Percentiles rank a stretch among this genome's conserved stretches.
Conservation (phyloP, 2,113 vertebrate genomes). For the Dryoscopus gambensis region DNA sequence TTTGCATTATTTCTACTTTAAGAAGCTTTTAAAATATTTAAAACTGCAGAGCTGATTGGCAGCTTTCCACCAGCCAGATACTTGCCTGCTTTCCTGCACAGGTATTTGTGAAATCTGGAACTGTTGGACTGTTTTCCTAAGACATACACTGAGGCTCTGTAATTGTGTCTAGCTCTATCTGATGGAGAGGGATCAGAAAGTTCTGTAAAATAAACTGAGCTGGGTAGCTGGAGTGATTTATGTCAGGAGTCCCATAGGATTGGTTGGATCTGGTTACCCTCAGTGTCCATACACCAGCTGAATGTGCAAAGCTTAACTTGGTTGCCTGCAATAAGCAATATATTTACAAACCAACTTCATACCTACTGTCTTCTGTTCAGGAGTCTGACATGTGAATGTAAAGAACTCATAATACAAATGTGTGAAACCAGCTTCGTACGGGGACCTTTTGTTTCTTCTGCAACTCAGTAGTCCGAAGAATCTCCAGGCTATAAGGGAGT, state of each 20-base stretch:
- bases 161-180: background rate
- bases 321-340: background rate
- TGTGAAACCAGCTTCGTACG: background rate
- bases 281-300: background rate
- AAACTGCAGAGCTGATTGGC: background rate
- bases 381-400: background rate
- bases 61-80: background rate
- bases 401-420: background rate
- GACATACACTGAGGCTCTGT: background rate
- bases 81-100: background rate
- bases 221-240: background rate
- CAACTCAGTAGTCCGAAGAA: background rate
- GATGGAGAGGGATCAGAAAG: background rate
- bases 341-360: background rate
- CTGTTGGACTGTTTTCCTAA: background rate
- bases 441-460: background rate
- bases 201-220: background rate
- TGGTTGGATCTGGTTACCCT: background rate
- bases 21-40: conserved; percentile 2
- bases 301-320: background rate
- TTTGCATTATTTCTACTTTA: background rate
- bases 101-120: conserved; percentile 27
- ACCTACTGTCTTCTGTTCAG: background rate
- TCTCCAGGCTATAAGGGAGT: background rate
- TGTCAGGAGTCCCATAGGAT: background rate